These are phyloP conservation scores for Propithecus perrieri DNA, from an alignment of 2,797 vertebrate species.

Conservation along the genomic window DNA sequence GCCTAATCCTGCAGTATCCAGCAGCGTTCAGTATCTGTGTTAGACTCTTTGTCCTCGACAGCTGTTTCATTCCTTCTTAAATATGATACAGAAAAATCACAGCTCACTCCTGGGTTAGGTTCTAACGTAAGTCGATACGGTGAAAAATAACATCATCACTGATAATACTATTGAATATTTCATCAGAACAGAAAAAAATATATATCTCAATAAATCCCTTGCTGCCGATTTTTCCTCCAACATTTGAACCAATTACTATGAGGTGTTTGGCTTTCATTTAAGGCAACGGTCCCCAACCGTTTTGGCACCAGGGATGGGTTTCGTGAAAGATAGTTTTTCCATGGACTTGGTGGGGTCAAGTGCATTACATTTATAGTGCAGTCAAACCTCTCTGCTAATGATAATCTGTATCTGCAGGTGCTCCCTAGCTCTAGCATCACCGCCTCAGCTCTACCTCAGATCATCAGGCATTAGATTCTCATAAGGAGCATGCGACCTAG, in stretches of 20 bases:
- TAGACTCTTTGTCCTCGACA: neutral
- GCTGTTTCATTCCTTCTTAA: neutral
- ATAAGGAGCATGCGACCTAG: too few species aligned
- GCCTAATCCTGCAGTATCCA: neutral
- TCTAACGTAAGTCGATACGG: neutral
- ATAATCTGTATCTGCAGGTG: too few species aligned
- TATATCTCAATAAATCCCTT: neutral
- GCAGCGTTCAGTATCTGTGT: neutral
- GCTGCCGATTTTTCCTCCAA: neutral
- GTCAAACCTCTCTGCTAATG: too few species aligned
- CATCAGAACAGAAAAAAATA: neutral
- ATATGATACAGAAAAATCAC: neutral
- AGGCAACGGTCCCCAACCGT: neutral
- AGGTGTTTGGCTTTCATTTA: neutral
- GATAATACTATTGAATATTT: neutral
- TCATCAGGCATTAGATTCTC: too few species aligned
- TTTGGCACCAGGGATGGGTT: too few species aligned
- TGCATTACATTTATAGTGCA: too few species aligned
- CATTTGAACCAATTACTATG: neutral
- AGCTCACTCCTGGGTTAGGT: neutral
- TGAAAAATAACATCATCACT: neutral
- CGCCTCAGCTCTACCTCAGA: too few species aligned
- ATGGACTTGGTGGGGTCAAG: too few species aligned
- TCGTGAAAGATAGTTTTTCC: too few species aligned
- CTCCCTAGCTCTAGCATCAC: rapidly evolving